These are phyloP conservation scores for Picus viridis DNA, from an alignment of 2,797 vertebrate genomes.

Conservation along the genomic window DNA sequence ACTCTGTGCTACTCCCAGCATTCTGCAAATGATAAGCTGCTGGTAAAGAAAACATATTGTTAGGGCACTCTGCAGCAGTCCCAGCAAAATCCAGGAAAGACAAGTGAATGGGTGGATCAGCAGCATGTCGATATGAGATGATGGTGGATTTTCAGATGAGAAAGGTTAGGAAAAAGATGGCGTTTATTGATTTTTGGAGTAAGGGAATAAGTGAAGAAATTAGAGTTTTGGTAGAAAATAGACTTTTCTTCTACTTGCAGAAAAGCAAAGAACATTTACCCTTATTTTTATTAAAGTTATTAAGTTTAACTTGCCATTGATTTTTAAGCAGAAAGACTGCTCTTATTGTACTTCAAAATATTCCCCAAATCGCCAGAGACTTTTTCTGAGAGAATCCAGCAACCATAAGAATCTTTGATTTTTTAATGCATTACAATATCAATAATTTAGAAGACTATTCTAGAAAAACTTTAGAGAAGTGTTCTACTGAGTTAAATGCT, in stretches of 20 bases:
- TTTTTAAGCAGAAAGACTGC: constrained; percentile 28
- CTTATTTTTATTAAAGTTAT: neutral
- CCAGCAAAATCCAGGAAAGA: neutral
- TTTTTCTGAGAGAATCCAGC: neutral
- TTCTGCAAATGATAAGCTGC: neutral
- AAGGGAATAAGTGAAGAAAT: neutral
- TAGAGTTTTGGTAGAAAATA: neutral
- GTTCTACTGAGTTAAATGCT: neutral
- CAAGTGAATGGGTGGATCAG: rapidly evolving
- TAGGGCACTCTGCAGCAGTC: neutral
- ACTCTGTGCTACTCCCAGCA: no score
- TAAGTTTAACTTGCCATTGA: neutral
- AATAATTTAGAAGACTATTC: constrained; percentile 42
- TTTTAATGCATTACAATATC: constrained; percentile 43
- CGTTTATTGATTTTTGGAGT: neutral
- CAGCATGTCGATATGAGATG: rapidly evolving
- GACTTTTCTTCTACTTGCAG: neutral
- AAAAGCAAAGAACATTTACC: neutral
- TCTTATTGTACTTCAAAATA: neutral
- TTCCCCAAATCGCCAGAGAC: neutral
- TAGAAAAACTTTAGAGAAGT: neutral
- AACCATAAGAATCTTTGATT: neutral
- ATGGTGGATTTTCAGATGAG: neutral
- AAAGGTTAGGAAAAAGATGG: rapidly evolving
- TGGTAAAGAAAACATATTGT: neutral